Percentiles rank a stretch among this genome's conserved stretches.
Conservation (phyloP, 2,797 vertebrate genomes). For the Agapornis canus region DNA sequence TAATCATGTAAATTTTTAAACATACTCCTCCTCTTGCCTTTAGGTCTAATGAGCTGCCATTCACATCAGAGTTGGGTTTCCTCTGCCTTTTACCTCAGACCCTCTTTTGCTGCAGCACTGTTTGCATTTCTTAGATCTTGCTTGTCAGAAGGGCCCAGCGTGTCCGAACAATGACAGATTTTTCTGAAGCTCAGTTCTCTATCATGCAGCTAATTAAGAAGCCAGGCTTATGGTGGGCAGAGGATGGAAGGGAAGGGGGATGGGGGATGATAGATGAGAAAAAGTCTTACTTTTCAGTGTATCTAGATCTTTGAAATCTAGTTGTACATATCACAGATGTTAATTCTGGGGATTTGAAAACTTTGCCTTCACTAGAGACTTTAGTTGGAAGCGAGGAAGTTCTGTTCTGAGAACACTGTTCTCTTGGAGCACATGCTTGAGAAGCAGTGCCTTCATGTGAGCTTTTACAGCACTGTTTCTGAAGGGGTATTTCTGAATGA, state of each 20-base stretch:
- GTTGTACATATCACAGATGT: background rate
- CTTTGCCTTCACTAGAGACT: background rate
- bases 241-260: background rate
- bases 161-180: background rate
- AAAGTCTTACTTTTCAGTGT: background rate
- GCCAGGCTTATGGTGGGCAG: background rate
- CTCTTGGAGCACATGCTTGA: background rate
- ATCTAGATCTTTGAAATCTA: background rate
- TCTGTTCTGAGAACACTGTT: background rate
- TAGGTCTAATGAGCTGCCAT: background rate
- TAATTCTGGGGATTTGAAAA: background rate
- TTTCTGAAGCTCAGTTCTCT: background rate
- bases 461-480: background rate
- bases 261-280: background rate
- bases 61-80: background rate
- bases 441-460: background rate
- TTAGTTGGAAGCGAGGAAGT: background rate
- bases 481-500: constrained; percentile 13
- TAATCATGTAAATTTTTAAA: background rate
- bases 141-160: background rate
- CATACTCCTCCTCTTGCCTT: background rate
- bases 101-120: background rate
- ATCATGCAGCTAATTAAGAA: background rate
- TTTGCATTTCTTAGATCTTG: background rate
- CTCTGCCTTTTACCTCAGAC: background rate